phyloP scores from a whole-genome alignment of 2,888 invertebrate genomes.

The Cosmopolites sordidus region DNA sequence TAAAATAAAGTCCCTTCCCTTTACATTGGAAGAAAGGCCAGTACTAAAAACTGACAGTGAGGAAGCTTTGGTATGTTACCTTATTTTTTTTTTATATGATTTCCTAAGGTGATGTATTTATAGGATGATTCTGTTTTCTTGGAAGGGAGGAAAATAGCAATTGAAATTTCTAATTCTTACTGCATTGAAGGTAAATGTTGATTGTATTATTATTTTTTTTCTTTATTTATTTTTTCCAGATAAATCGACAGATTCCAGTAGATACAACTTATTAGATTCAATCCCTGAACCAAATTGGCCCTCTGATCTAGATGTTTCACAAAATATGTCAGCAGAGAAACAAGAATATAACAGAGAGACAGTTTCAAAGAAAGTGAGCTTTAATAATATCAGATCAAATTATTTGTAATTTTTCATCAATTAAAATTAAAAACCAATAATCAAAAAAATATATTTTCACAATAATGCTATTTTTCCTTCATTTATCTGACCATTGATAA shows the following conservation, averaged over 20 bases:
- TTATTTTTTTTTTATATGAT: not conserved
- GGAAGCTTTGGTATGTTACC: slow-evolving; percentile 5
- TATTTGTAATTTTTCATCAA: not conserved
- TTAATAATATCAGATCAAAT: not conserved
- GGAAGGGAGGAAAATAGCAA: slow-evolving; percentile 20
- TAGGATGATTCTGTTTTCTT: slow-evolving; percentile 30
- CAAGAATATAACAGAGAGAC: slow-evolving; percentile 22
- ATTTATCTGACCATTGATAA: not conserved
- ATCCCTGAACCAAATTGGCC: slow-evolving; percentile 31
- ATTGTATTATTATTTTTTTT: too few relatives aligned
- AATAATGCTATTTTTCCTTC: too few relatives aligned
- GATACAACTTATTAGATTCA: slow-evolving; percentile 22
- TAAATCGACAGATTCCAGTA: slow-evolving; percentile 11
- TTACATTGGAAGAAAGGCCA: not conserved
- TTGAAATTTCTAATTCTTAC: not conserved
- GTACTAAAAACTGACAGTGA: too few relatives aligned
- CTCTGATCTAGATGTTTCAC: slow-evolving; percentile 20
- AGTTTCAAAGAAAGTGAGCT: slow-evolving; percentile 27
- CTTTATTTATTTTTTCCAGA: slow-evolving; percentile 9
- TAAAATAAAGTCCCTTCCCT: slow-evolving; percentile 17
- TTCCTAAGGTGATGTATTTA: slow-evolving; percentile 12
- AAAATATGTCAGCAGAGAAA: slow-evolving; percentile 19
- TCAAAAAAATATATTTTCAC: too few relatives aligned
- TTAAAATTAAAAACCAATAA: not conserved
- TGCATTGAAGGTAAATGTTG: not conserved